phyloP scores from a whole-genome alignment of 2,113 vertebrate genomes.

The Oreochromis aureus region DNA sequence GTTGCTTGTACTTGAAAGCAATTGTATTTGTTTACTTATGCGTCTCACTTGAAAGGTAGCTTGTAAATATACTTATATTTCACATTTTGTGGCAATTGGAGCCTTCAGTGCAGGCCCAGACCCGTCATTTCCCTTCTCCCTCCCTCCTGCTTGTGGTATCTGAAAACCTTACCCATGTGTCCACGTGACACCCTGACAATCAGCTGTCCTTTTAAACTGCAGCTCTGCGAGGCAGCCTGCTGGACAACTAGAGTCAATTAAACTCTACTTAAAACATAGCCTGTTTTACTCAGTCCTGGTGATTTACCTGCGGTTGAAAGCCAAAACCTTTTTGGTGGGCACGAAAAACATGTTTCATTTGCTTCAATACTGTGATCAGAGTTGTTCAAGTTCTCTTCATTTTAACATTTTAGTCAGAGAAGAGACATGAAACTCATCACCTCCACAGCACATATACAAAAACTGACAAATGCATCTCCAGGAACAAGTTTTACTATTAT shows the following conservation, averaged over 20 bases:
- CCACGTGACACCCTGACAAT: not conserved
- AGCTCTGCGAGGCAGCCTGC: not conserved
- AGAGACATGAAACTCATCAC: slow-evolving; percentile 55
- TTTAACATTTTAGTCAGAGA: slow-evolving; percentile 26
- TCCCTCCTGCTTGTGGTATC: not conserved
- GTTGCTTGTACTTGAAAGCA: not conserved
- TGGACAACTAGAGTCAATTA: not conserved
- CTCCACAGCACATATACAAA: not conserved
- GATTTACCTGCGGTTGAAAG: not conserved
- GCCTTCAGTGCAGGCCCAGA: not conserved
- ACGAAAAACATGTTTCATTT: fast-evolving
- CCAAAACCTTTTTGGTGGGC: not conserved
- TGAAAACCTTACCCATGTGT: not conserved
- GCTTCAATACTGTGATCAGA: slow-evolving; percentile 40
- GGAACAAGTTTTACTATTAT: not conserved
- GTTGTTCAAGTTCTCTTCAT: slow-evolving; percentile 18
- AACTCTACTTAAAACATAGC: not conserved
- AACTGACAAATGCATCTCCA: not conserved
- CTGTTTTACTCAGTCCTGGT: not conserved
- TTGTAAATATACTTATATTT: not conserved
- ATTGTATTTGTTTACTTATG: not conserved
- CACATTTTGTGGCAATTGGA: not conserved
- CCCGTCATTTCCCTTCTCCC: not conserved
- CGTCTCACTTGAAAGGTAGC: not conserved
- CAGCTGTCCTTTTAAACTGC: not conserved